phyloP scores from a whole-genome alignment of 2,888 invertebrate genomes.

The Elgonia sp. region DNA sequence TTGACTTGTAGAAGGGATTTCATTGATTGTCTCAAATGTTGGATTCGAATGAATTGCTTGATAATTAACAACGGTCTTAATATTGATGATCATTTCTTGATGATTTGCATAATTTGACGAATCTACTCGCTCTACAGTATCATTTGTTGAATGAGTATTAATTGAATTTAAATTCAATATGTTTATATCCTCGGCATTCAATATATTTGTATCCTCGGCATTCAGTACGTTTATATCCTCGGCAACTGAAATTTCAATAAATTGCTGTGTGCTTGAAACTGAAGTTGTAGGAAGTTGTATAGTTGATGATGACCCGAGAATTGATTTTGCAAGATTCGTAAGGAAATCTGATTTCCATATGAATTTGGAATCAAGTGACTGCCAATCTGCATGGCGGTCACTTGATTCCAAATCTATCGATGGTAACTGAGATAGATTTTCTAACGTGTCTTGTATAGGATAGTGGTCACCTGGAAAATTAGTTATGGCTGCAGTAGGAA shows the following conservation, averaged over 20 bases:
- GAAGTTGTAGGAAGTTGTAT: too few species aligned
- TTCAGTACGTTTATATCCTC: background rate
- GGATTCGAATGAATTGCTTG: too few species aligned
- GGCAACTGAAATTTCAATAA: background rate
- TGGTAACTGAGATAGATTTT: too few species aligned
- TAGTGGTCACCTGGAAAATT: background rate
- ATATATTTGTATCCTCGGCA: too few species aligned
- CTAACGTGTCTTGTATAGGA: background rate
- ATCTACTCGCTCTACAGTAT: background rate
- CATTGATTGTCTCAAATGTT: background rate
- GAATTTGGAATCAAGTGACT: too few species aligned
- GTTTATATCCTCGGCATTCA: background rate
- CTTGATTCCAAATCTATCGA: too few species aligned
- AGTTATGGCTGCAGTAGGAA: background rate
- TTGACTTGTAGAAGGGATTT: background rate
- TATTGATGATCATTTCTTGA: too few species aligned
- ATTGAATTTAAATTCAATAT: background rate
- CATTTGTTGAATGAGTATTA: background rate
- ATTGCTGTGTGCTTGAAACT: background rate
- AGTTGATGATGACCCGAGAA: too few species aligned
- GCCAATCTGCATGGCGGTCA: too few species aligned
- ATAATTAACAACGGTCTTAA: too few species aligned
- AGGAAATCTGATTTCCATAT: too few species aligned
- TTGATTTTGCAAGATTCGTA: too few species aligned
- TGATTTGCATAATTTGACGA: background rate